Percentiles rank a stretch among this genome's conserved stretches.
Evolutionary conservation across 2,888 invertebrate species (phyloP).

Genomic region (Hirtodrosophila duncani): DNA sequence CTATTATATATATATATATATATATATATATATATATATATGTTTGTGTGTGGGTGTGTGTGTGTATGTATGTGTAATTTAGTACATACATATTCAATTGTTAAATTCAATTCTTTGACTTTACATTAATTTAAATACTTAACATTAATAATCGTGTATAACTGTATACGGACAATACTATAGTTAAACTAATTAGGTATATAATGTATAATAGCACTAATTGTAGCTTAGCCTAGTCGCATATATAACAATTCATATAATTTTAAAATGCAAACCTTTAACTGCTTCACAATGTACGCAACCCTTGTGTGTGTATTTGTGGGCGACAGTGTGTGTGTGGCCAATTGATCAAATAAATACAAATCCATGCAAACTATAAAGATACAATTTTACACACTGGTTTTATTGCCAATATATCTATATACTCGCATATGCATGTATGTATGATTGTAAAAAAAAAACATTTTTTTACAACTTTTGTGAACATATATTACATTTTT

Average conservation of each 20-base stretch:
- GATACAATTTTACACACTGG: constrained; percentile 9
- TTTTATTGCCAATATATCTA: not conserved
- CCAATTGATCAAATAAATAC: not conserved
- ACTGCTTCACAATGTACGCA: constrained; percentile 49
- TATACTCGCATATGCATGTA: too few relatives aligned
- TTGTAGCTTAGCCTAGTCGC: constrained; percentile 47
- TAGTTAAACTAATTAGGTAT: constrained; percentile 53
- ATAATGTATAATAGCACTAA: constrained; percentile 59
- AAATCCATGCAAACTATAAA: constrained; percentile 10
- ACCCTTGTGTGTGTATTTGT: constrained; percentile 3
- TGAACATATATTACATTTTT: constrained; percentile 48
- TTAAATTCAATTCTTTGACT: constrained; percentile 62
- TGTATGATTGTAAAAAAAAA: too few relatives aligned
- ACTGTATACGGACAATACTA: constrained; percentile 38
- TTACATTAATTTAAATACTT: constrained; percentile 63
- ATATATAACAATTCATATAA: constrained; percentile 61
- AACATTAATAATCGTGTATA: constrained; percentile 50
- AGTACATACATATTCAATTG: constrained; percentile 61
- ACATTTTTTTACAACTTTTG: not conserved
- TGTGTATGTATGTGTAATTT: constrained; percentile 35
- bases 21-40: constrained; percentile 7
- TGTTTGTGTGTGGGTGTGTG: constrained; percentile 10
- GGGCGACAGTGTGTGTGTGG: not conserved
- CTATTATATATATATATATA: constrained; percentile 6
- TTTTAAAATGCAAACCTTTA: constrained; percentile 68